A percentile compares a stretch with the other conserved stretches of the same genome.
These are phyloP conservation scores for Burhinus bistriatus DNA, from an alignment of 2,113 vertebrate species.

Conservation along the genomic window DNA sequence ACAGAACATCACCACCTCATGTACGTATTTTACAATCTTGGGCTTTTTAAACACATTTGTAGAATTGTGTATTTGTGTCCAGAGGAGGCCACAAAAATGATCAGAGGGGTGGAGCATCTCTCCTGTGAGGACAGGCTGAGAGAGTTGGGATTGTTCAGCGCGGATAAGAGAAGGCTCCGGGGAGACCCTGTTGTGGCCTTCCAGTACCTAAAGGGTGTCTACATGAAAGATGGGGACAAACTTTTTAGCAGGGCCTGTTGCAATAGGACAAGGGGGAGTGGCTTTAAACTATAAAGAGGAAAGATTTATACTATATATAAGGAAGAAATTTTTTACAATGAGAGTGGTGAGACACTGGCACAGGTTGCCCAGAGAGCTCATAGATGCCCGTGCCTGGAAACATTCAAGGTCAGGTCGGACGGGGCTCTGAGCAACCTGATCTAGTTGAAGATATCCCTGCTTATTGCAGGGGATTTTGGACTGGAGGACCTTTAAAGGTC, in stretches of 20 bases:
- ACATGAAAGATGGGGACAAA: background rate
- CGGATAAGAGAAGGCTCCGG: background rate
- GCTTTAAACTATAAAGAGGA: background rate
- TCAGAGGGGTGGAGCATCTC: background rate
- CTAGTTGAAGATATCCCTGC: background rate
- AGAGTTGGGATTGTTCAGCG: background rate
- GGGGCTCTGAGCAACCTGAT: background rate
- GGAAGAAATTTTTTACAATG: background rate
- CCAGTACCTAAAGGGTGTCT: background rate
- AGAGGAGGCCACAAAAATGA: background rate
- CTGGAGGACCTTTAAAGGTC: background rate
- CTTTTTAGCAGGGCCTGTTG: background rate
- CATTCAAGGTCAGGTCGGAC: background rate
- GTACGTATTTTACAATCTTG: fast-evolving
- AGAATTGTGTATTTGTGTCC: background rate
- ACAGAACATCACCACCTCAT: background rate
- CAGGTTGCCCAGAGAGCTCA: background rate
- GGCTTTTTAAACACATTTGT: background rate
- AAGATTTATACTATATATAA: background rate
- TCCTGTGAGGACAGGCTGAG: background rate
- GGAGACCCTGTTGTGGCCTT: background rate
- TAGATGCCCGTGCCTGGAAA: background rate
- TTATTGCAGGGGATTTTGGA: background rate
- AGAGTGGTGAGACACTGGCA: background rate
- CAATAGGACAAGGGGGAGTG: background rate